Evolutionary conservation across 2,113 vertebrate genomes (phyloP), one percentile per base, ranked within the genome.

Genomic region (Mastomys natalensis): DNA sequence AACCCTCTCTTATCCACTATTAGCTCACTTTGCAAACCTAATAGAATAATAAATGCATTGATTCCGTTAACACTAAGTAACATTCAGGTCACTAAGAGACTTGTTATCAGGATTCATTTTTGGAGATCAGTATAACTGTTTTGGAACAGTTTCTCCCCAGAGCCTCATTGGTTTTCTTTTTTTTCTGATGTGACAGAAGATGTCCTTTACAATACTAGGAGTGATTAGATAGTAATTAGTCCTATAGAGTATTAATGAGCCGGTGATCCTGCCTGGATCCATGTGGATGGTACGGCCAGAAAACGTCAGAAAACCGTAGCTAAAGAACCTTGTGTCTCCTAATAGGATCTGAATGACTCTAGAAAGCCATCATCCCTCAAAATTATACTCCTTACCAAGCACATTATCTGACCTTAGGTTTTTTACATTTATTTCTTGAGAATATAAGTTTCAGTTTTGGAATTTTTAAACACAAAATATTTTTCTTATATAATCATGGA

Each of bases 41-140:
- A 98, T 97, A 96, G 98, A 97, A 90, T 97, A 73, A 55, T 2
- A 74, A 96, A 97, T 97, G 92, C 48, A 31, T 92, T 97, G 97
- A 98, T 98, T 97, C 95, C 98, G 92, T 98, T 90, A 97, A 95
- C 94, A 48, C 45, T 48, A 48, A 48, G 45, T 48, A 48, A 98
- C 86, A 94, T 95, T 97, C 19, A 1, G 94, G 97, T 98, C 94
- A 37, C 93, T 90, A 89, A 0, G 88, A 96, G 95, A 98, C 97
- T 92, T 0, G 0, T 97, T 97, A 96, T 97, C 96, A 96, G 97
- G 98, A 98, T 97, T 98, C 94, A 98, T 98, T 11, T 97, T 93
- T 96, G 94, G 98, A 98, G 98, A 99, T 99, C 99, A 98, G 99
- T 99, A 98, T 82, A 74, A 96, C 90, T 66, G 26, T 98, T 98